Base-by-base conservation (phyloP, 2,797 vertebrate genomes). In the Clarias pachynema region DNA sequence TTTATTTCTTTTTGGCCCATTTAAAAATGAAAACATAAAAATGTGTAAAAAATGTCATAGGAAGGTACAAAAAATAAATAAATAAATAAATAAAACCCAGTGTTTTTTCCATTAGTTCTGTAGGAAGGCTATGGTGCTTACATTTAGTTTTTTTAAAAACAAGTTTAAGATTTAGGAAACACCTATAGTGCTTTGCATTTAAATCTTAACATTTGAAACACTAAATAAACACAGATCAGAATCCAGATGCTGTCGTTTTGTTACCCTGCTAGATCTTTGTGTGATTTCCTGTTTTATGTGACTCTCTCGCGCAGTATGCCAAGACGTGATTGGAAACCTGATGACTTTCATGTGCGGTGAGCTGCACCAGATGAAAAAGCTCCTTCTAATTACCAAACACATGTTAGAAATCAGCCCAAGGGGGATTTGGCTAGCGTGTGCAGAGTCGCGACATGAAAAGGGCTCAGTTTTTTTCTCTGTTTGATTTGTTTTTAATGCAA, bases 311-410 rank as follows among this genome's bases (percentile, higher is more conserved):
- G 5, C 8, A 10, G 0, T 8, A 6, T 53, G 79, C 79, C 62
- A 66, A 53, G 83, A 72, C n/a, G 56, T 79, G 84, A 89, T 83
- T 84, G 89, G 87, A 87, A 89, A 86, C 85, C 85, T 80, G 84
- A 89, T 86, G 88, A 78, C 87, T 87, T 86, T 87, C 86, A 89
- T 89, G 84, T 86, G 84, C 49, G 31, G 82, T 81, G 84, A 84
- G 81, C 82, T 68, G 72, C 77, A 31, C 73, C 83, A 86, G 86
- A 90, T 89, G 86, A 89, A 89, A 89, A 85, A 83, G 49, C 84
- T 87, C 81, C 81, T 79, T 84, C 84, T 65, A 88, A 92, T 91
- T 90, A 90, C 85, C 89, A 84, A 84, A 87, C 89, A 90, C 87
- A 89, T 90, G 90, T 89, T 86, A 70, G 85, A 88, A 84, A 84